Percentiles rank a stretch among this genome's conserved stretches.
These are phyloP conservation scores for Cryptocephalus primarius DNA, from an alignment of 2,888 invertebrate species.

Conservation along the genomic window DNA sequence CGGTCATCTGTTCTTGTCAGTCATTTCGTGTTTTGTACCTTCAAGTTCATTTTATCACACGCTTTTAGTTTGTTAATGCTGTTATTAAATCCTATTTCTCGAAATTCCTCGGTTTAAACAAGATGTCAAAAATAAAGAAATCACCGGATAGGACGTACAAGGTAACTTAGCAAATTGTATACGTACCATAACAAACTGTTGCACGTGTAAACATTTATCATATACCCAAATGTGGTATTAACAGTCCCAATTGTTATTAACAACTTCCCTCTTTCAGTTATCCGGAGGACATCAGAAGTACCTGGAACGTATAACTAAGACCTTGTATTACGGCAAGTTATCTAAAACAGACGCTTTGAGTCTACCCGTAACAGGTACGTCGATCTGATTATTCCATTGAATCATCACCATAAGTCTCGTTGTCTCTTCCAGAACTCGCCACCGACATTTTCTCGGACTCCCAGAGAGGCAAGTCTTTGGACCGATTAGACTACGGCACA, in stretches of 20 bases:
- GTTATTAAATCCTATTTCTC: too few species aligned
- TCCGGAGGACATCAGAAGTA: slow-evolving; percentile 67
- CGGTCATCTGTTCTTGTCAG: too few species aligned
- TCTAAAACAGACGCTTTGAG: slow-evolving; percentile 62
- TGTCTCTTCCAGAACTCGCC: slow-evolving; percentile 54
- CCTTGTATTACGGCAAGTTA: slow-evolving; percentile 77
- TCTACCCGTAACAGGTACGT: slow-evolving; percentile 66
- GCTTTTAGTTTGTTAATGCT: too few species aligned
- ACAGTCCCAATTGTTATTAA: not conserved
- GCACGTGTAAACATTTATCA: too few species aligned
- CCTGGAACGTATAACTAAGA: slow-evolving; percentile 72
- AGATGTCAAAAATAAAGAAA: too few species aligned
- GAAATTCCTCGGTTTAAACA: too few species aligned
- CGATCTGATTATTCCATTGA: slow-evolving; percentile 1
- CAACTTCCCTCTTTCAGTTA: slow-evolving; percentile 35
- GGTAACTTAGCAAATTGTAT: too few species aligned
- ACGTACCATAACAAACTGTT: too few species aligned
- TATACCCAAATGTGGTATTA: too few species aligned
- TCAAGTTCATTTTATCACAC: too few species aligned
- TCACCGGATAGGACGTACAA: too few species aligned
- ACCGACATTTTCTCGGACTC: slow-evolving; percentile 74
- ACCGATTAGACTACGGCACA: slow-evolving; percentile 64
- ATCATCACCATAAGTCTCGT: not conserved
- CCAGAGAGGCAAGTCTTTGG: slow-evolving; percentile 63
- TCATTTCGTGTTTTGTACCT: too few species aligned